Evolutionary conservation across 2,113 vertebrate species (phyloP).

Genomic region (Prunella himalayana): DNA sequence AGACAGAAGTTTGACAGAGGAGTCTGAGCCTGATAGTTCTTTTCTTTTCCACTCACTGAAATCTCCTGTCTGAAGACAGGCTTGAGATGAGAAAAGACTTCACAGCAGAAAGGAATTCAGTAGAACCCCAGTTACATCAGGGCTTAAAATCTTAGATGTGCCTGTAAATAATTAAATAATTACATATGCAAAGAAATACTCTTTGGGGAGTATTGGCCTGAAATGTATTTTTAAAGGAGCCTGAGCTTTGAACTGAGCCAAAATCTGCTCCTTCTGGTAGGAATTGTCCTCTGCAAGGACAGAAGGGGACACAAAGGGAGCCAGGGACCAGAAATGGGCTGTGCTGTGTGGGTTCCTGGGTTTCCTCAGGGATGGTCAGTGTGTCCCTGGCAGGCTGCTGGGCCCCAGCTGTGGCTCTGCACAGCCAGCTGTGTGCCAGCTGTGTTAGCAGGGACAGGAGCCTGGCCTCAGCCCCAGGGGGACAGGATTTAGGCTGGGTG

Average conservation of each 20-base stretch:
- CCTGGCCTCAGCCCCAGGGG: neutral
- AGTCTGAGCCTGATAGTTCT: neutral
- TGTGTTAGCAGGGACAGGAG: neutral
- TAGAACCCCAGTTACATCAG: neutral
- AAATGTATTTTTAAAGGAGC: neutral
- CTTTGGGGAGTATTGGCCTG: neutral
- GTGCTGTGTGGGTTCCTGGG: neutral
- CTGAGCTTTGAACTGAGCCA: neutral
- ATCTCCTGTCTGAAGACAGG: neutral
- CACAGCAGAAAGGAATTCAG: neutral
- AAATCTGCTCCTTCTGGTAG: neutral
- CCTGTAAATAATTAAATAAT: neutral
- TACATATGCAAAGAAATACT: neutral
- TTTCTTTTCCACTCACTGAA: neutral
- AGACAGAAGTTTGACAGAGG: neutral
- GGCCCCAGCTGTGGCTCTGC: neutral
- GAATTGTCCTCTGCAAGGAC: neutral
- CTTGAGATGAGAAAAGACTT: neutral
- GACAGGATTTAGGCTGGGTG: neutral
- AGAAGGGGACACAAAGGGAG: neutral
- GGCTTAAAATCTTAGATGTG: neutral
- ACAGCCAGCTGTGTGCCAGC: neutral
- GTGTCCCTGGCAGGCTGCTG: neutral
- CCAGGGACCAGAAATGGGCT: neutral
- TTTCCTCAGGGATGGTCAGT: neutral